Conservation (phyloP, 1,140 invertebrate species). For the honey bee (Apis mellifera) region DNA sequence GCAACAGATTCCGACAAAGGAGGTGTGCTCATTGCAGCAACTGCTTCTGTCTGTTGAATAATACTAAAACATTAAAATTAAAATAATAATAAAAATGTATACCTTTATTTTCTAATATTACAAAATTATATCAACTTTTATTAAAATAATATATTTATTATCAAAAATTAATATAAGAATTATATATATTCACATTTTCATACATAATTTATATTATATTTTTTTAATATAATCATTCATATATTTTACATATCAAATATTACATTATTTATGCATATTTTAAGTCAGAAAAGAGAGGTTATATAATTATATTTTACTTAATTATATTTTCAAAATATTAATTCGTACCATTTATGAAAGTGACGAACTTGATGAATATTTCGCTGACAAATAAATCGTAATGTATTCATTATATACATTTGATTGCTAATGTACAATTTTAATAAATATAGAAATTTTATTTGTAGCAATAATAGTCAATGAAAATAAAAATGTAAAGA, state of each 20-base stretch:
- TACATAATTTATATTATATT: not conserved
- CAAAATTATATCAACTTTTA: not conserved
- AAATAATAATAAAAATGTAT: not conserved
- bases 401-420: slow-evolving; percentile 70
- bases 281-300: slow-evolving; percentile 62
- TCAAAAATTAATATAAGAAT: not conserved
- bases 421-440: not conserved
- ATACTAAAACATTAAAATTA: slow-evolving; percentile 49
- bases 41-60: slow-evolving; percentile 71
- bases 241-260: not conserved
- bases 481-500: no score
- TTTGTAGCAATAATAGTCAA: no score
- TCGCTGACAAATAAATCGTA: slow-evolving; percentile 67
- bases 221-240: not conserved
- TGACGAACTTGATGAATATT: slow-evolving; percentile 69
- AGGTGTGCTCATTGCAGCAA: slow-evolving; percentile 77
- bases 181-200: not conserved
- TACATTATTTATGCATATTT: not conserved
- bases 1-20: slow-evolving; percentile 85
- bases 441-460: not conserved
- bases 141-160: no score
- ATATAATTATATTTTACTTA: slow-evolving; percentile 45
- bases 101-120: not conserved
- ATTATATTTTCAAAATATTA: not conserved
- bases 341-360: slow-evolving; percentile 75